These are phyloP conservation scores for Synanthedon tipuliformis DNA, from an alignment of 2,888 invertebrate genomes.

Conservation along the genomic window DNA sequence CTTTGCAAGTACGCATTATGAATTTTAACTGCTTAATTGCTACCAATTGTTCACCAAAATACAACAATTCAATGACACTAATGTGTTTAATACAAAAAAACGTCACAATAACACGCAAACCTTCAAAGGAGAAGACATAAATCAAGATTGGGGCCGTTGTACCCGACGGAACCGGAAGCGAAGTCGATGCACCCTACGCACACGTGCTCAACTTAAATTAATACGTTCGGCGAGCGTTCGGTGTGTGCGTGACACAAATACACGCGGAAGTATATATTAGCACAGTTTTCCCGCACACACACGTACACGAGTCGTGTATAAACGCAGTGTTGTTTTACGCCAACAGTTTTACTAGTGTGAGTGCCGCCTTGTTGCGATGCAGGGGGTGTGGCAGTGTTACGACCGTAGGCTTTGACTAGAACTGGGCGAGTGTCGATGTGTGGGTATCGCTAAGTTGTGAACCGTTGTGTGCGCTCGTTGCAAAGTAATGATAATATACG, in stretches of 20 bases:
- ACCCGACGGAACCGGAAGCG: constrained; percentile 58
- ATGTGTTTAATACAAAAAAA: constrained; percentile 14
- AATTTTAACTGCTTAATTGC: too few relatives aligned
- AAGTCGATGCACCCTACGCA: constrained; percentile 63
- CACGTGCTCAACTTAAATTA: constrained; percentile 18
- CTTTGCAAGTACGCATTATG: too few relatives aligned
- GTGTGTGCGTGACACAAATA: constrained; percentile 53
- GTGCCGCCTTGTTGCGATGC: constrained; percentile 48
- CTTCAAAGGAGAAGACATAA: constrained; percentile 49
- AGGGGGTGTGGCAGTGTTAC: constrained; percentile 51
- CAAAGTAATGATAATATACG: constrained; percentile 10
- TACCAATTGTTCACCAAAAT: too few relatives aligned
- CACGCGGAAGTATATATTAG: constrained; percentile 63
- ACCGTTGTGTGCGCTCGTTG: not conserved
- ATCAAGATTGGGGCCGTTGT: constrained; percentile 61
- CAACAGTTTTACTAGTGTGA: constrained; percentile 29
- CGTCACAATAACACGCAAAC: constrained; percentile 58
- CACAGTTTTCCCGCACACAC: constrained; percentile 50
- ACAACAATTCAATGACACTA: not conserved
- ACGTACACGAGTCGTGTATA: constrained; percentile 16
- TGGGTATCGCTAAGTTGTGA: constrained; percentile 4
- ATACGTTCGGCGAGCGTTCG: constrained; percentile 7
- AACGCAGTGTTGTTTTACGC: constrained; percentile 24
- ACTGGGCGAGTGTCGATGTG: constrained; percentile 22
- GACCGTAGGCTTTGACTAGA: constrained; percentile 19